Evolutionary conservation across 2,113 vertebrate genomes (phyloP).

Genomic region (Mesitornis unicolor): DNA sequence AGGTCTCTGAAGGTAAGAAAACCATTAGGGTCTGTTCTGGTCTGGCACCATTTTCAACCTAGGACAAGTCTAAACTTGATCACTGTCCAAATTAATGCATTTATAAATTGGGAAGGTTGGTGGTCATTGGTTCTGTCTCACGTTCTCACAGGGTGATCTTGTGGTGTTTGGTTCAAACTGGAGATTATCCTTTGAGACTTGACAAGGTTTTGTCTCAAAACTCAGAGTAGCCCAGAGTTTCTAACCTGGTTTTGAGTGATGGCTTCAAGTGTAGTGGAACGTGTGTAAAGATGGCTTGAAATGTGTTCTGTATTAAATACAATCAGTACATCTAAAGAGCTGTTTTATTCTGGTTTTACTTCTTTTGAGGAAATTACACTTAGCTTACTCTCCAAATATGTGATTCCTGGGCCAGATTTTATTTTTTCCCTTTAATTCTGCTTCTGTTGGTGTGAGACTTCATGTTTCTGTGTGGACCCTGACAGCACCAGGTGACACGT

Average conservation of each 20-base stretch:
- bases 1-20: neutral
- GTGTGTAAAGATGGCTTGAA: neutral
- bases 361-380: neutral
- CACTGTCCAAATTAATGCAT: neutral
- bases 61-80: neutral
- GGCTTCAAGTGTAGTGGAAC: neutral
- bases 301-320: neutral
- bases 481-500: neutral
- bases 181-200: neutral
- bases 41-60: neutral
- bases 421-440: neutral
- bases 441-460: neutral
- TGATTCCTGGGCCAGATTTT: neutral
- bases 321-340: neutral
- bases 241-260: neutral
- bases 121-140: neutral
- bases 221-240: neutral
- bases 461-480: neutral
- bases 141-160: neutral
- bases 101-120: neutral
- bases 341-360: neutral
- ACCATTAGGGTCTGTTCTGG: neutral
- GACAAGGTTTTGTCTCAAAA: neutral
- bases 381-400: neutral
- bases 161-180: neutral